Evolutionary conservation across 2,888 invertebrate genomes (phyloP).

Genomic region (Hirtodrosophila alboralis): DNA sequence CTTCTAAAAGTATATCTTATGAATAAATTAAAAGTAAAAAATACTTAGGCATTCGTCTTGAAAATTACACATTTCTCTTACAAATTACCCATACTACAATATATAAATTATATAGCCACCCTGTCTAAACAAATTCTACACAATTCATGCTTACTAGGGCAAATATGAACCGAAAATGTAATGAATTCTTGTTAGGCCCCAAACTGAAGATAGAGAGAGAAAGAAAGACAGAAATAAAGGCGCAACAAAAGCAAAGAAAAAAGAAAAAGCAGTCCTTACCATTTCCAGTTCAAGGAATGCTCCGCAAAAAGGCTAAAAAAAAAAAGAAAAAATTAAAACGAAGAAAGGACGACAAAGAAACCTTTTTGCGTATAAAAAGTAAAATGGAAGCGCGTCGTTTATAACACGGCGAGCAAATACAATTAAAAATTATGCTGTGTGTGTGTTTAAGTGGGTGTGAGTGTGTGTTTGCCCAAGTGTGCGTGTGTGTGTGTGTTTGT

Average conservation of each 20-base stretch:
- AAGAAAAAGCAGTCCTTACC: constrained; percentile 27
- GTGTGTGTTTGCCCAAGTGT: constrained; percentile 1
- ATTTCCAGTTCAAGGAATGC: constrained; percentile 46
- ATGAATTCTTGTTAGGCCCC: constrained; percentile 42
- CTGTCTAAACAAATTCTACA: constrained; percentile 28
- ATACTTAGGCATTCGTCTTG: constrained; percentile 25
- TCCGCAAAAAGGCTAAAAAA: constrained; percentile 11
- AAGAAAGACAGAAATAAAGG: constrained; percentile 24
- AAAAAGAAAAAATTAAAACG: constrained; percentile 6
- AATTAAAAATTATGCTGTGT: constrained; percentile 70
- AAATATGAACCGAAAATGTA: constrained; percentile 44
- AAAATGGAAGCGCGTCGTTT: constrained; percentile 49
- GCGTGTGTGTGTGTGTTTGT: constrained; percentile 11
- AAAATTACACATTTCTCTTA: constrained; percentile 35
- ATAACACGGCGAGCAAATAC: constrained; percentile 64
- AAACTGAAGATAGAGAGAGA: constrained; percentile 6
- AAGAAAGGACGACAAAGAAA: constrained; percentile 34
- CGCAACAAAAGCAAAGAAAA: constrained; percentile 20
- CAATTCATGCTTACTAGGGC: constrained; percentile 42
- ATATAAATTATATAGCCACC: constrained; percentile 39
- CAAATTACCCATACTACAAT: constrained; percentile 39
- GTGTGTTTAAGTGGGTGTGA: constrained; percentile 12
- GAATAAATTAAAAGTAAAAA: constrained; percentile 1
- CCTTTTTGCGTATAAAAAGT: constrained; percentile 30
- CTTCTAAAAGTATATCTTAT: constrained; percentile 4